Evolutionary conservation across 2,113 vertebrate genomes (phyloP), one percentile per base, ranked within the genome.

Genomic region (Atherinomorus stipes): DNA sequence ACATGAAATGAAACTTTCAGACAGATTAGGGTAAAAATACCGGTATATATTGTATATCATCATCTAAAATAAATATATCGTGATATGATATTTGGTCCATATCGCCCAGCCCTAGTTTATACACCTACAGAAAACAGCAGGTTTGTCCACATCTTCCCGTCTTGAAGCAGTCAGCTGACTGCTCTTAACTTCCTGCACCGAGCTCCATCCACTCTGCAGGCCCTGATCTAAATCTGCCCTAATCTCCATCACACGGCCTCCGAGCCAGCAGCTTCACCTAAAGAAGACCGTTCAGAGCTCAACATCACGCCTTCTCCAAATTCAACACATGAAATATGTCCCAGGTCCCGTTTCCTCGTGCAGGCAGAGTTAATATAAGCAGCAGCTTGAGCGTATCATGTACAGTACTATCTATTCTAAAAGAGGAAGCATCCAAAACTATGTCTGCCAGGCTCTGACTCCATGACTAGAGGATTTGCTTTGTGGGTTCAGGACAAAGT

Each of bases 191-290:
- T 34, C 47, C 77, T 42, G 76, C 71, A 85, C 85, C 85, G 76
- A 68, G 49, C 80, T 81, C 71, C 78, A 13, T 80, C 57, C 13
- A 78, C 78, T 72, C 69, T 68, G 60, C n/a, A 50, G 68, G 38
- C 64, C 21, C 19, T 71, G 81, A 83, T 73, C 85, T 74, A 90
- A 90, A 89, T 89, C 87, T 88, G 78, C 68, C 25, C 64, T 93
- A 90, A 93, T 89, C 89, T 89, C 49, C 63, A 66, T 89, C 88
- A 89, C 88, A 87, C 78, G 80, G 84, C 70, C 34, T n/a, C 31
- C 66, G 1, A 49, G 62, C 73, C 59, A 83, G 70, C 64, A 74
- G 16, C 52, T 1, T 9, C 19, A 12, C 42, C 40, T 31, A 13
- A 42, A 16, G 40, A 42, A 15, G 19, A 47, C 42, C 21, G n/a